Evolutionary conservation across 2,113 vertebrate genomes (phyloP).

Genomic region (Entelurus aequoreus): DNA sequence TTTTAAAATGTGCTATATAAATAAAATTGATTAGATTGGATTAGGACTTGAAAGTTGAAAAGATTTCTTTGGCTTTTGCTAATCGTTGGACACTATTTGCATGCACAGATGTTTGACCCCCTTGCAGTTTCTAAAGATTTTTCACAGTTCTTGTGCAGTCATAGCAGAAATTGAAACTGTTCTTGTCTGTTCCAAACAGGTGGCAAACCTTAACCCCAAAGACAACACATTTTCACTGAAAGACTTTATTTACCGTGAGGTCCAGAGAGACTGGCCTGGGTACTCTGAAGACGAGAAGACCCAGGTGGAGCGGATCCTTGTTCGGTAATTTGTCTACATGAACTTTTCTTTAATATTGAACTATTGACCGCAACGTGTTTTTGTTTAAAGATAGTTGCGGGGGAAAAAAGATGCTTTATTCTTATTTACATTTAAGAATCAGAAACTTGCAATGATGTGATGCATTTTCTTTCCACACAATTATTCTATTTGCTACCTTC

Average conservation of each 20-base stretch:
- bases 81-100: constrained; percentile 27
- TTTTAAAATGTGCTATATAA: too few relatives aligned
- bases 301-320: constrained; percentile 76
- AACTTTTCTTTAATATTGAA: not conserved
- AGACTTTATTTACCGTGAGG: constrained; percentile 83
- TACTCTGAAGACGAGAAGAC: constrained; percentile 82
- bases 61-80: not conserved
- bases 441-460: too few relatives aligned
- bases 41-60: not conserved
- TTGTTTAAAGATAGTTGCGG: not conserved
- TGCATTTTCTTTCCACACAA: too few relatives aligned
- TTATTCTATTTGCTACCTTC: too few relatives aligned
- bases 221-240: constrained; percentile 87
- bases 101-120: constrained; percentile 42
- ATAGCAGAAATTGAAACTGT: constrained; percentile 15
- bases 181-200: constrained; percentile 59
- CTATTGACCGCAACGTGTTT: not conserved
- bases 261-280: constrained; percentile 89
- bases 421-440: too few relatives aligned
- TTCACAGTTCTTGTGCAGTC: not conserved
- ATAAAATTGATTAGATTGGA: too few relatives aligned
- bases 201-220: constrained; percentile 85
- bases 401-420: too few relatives aligned
- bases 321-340: constrained; percentile 68
- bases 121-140: constrained; percentile 20